A percentile compares a stretch with the other conserved stretches of the same genome.
These are phyloP conservation scores for Chaenocephalus aceratus DNA, from an alignment of 2,113 vertebrate species.

Conservation along the genomic window DNA sequence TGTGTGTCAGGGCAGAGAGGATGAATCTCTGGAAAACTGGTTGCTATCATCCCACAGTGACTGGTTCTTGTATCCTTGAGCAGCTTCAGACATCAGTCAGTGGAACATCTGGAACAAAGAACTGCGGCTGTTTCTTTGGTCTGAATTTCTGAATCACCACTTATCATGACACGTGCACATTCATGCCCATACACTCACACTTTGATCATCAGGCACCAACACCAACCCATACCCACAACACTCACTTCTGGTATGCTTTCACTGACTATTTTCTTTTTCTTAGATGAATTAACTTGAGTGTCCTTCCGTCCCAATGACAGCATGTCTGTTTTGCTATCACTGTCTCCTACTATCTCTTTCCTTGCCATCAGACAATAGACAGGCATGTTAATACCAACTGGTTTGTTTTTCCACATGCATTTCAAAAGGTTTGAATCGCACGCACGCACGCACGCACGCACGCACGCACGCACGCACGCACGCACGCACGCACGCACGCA, in stretches of 20 bases:
- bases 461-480: not conserved
- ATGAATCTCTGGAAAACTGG: conserved; percentile 4
- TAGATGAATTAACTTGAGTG: not conserved
- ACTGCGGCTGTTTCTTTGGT: not conserved
- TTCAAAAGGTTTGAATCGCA: not conserved
- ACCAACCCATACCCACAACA: conserved; percentile 9
- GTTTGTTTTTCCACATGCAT: not conserved
- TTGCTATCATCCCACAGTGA: conserved; percentile 15
- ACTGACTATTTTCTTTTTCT: not conserved
- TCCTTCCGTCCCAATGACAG: not conserved
- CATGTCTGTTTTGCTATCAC: not conserved
- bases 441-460: not conserved
- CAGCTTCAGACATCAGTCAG: conserved; percentile 29
- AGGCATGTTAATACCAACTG: not conserved
- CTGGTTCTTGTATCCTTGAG: conserved; percentile 40
- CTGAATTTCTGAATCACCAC: conserved; percentile 33
- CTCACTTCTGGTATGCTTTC: conserved; percentile 5
- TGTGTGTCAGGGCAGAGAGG: not conserved
- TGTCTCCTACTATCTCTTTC: not conserved
- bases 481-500: not conserved
- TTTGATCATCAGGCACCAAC: conserved; percentile 12
- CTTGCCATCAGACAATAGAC: too few relatives aligned
- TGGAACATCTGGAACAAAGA: conserved; percentile 62
- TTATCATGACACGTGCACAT: not conserved
- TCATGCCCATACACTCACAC: not conserved